Percentiles rank a stretch among this genome's conserved stretches.
Evolutionary conservation across 1,140 invertebrate genomes (phyloP).

Genomic region (Temnothorax longispinosus): DNA sequence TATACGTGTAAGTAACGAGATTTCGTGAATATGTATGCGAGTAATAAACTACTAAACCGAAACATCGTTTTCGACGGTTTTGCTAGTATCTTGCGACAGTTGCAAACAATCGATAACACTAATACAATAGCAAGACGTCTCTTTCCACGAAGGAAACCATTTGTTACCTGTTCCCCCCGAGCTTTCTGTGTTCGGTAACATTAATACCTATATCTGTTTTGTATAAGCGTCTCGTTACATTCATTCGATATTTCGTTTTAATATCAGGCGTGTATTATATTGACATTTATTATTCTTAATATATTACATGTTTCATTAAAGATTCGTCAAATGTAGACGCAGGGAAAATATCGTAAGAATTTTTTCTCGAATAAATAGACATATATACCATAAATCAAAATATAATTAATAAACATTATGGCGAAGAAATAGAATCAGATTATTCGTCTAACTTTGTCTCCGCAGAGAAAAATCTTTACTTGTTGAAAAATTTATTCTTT

Average conservation of each 20-base stretch:
- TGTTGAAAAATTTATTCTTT: not conserved
- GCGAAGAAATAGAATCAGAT: not conserved
- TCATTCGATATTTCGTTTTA: not conserved
- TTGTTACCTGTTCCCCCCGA: not conserved
- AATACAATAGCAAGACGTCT: not conserved
- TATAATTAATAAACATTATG: not conserved
- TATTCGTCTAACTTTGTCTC: not conserved
- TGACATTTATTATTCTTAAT: not conserved
- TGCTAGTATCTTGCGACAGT: not conserved
- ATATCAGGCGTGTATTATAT: not conserved
- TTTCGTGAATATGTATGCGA: constrained; percentile 30
- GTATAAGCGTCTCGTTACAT: not conserved
- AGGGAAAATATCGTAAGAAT: not conserved
- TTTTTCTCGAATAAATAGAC: not conserved
- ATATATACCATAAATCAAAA: not conserved
- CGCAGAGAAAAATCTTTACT: not conserved
- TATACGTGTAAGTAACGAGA: constrained; percentile 4
- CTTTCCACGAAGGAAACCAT: constrained; percentile 16
- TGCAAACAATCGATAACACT: constrained; percentile 32
- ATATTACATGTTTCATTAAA: not conserved
- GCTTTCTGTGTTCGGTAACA: not conserved
- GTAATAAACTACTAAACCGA: constrained; percentile 2
- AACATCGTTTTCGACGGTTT: not conserved
- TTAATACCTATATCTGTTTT: constrained; percentile 16
- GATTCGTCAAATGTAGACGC: not conserved